These are phyloP conservation scores for Campoplex capitator DNA, from an alignment of 2,888 invertebrate genomes.

Conservation along the genomic window DNA sequence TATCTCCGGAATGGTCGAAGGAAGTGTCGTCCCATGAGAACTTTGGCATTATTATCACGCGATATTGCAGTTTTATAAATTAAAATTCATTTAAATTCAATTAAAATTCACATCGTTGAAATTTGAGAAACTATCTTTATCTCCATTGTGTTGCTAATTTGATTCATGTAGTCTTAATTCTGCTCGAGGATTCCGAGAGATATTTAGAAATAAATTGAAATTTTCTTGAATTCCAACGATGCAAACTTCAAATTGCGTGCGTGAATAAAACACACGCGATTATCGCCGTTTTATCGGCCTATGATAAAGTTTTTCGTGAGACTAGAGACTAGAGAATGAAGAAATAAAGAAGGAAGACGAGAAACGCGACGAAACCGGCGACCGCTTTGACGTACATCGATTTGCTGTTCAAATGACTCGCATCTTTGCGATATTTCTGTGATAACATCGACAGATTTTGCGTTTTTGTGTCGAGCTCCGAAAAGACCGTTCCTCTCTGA, in stretches of 20 bases:
- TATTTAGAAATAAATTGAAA: background rate
- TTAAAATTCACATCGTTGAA: background rate
- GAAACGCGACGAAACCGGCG: conserved; percentile 91
- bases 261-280: conserved; percentile 48
- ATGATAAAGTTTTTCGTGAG: background rate
- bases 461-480: conserved; percentile 98
- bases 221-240: background rate
- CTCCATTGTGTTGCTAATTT: background rate
- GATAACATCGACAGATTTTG: conserved; percentile 98
- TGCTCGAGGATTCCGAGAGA: background rate
- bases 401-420: conserved; percentile 96
- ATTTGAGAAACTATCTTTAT: background rate
- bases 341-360: conserved; percentile 95
- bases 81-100: background rate
- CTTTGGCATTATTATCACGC: conserved; percentile 15
- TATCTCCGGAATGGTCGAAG: conserved; percentile 25
- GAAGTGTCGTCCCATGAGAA: conserved; percentile 34
- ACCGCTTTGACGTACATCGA: conserved; percentile 97
- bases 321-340: conserved; percentile 91
- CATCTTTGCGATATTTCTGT: conserved; percentile 99
- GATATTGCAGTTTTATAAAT: conserved; percentile 35
- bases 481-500: conserved; percentile 96
- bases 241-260: background rate
- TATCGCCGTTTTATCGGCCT: conserved; percentile 41
- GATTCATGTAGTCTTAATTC: background rate